Evolutionary conservation across 2,797 vertebrate genomes (phyloP).

Genomic region (Sternarchorhynchus goeldii): DNA sequence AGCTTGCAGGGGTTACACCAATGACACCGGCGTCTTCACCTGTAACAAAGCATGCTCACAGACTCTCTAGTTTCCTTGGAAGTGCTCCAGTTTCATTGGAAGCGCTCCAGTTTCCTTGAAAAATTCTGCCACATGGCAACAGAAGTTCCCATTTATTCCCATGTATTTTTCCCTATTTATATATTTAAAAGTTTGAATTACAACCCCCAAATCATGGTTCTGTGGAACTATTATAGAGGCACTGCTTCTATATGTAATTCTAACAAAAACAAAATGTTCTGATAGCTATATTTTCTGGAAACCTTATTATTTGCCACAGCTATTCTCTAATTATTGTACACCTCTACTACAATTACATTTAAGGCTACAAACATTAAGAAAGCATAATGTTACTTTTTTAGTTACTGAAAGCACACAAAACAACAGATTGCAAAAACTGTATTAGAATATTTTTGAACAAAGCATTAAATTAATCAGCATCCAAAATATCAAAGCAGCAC

Average conservation of each 20-base stretch:
- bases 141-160: neutral
- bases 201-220: no score
- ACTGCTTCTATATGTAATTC: no score
- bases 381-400: constrained; percentile 34
- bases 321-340: neutral
- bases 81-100: neutral
- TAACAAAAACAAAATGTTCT: neutral
- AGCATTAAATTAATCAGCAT: constrained; percentile 8
- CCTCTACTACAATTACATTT: constrained; percentile 29
- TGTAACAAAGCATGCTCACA: constrained; percentile 69
- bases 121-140: constrained; percentile 36
- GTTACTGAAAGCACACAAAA: constrained; percentile 28
- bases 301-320: constrained; percentile 29
- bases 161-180: no score
- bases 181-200: no score
- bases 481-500: constrained; percentile 8
- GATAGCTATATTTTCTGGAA: constrained; percentile 31
- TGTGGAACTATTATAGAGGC: no score
- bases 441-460: constrained; percentile 7
- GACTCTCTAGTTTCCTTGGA: constrained; percentile 58
- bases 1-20: constrained; percentile 75
- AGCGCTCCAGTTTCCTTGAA: constrained; percentile 4
- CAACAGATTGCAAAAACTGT: neutral
- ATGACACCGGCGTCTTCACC: constrained; percentile 73
- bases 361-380: no score